These are phyloP conservation scores for Callosobruchus maculatus DNA, from an alignment of 2,888 invertebrate genomes.

Conservation along the genomic window DNA sequence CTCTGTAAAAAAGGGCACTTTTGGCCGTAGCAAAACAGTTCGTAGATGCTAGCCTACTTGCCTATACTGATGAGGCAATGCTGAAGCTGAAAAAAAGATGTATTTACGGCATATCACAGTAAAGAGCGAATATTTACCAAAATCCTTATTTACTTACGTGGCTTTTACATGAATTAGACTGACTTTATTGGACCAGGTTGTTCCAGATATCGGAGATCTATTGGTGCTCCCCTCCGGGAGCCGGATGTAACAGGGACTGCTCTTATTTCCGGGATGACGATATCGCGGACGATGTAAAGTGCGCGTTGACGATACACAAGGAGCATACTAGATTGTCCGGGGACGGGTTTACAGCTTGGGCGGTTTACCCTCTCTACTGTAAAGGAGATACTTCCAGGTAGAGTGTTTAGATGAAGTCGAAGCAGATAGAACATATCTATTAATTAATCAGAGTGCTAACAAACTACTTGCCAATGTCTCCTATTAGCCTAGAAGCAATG, in stretches of 20 bases:
- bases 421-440: neutral
- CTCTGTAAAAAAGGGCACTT: too few species aligned
- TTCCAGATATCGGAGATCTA: slow-evolving; percentile 71
- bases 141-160: too few species aligned
- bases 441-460: neutral
- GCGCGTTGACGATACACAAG: slow-evolving; percentile 61
- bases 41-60: too few species aligned
- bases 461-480: neutral
- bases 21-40: too few species aligned
- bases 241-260: slow-evolving; percentile 62
- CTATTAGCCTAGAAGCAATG: too few species aligned
- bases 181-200: slow-evolving; percentile 11
- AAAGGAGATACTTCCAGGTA: slow-evolving; percentile 49
- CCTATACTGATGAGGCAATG: too few species aligned
- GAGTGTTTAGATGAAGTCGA: neutral
- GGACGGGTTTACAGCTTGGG: slow-evolving; percentile 72
- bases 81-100: too few species aligned
- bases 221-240: slow-evolving; percentile 55
- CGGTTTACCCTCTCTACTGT: slow-evolving; percentile 64
- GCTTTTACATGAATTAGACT: too few species aligned
- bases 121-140: too few species aligned
- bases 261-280: slow-evolving; percentile 63
- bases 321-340: slow-evolving; percentile 66
- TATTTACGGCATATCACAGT: too few species aligned
- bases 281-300: slow-evolving; percentile 66